These are phyloP conservation scores for Triplophysa bombifrons DNA, from an alignment of 2,797 vertebrate species.

Conservation along the genomic window DNA sequence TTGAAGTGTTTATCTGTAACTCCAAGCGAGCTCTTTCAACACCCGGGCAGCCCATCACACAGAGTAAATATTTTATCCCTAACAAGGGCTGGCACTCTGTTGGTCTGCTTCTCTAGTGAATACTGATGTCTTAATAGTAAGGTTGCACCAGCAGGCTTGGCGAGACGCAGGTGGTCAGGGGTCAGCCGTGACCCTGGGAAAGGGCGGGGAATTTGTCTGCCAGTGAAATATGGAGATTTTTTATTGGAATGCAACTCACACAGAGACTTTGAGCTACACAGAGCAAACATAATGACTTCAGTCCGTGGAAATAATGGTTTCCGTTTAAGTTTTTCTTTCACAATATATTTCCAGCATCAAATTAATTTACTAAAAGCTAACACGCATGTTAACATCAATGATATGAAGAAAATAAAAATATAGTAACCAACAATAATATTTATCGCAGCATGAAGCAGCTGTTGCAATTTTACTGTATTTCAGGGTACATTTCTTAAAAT, in stretches of 20 bases:
- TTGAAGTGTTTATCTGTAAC: constrained; percentile 46
- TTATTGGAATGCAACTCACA: constrained; percentile 40
- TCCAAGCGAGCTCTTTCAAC: constrained; percentile 41
- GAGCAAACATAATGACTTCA: constrained; percentile 14
- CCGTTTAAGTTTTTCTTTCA: not conserved
- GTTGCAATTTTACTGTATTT: not conserved
- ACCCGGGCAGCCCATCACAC: constrained; percentile 24
- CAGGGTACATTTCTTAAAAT: constrained; percentile 8
- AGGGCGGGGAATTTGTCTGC: constrained; percentile 5
- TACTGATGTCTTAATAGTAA: constrained; percentile 47
- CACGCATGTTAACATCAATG: no score
- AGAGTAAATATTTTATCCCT: constrained; percentile 48
- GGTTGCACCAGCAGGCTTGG: not conserved
- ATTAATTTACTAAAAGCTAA: no score
- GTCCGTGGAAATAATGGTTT: not conserved
- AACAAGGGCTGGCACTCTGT: constrained; percentile 35
- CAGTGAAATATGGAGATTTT: constrained; percentile 33
- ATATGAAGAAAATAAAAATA: no score
- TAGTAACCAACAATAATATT: not conserved
- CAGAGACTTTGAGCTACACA: constrained; percentile 2
- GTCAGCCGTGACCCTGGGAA: constrained; percentile 11
- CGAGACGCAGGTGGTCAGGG: constrained; percentile 23
- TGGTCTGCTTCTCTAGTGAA: constrained; percentile 33
- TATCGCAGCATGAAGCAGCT: not conserved
- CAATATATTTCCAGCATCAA: no score